Conservation (phyloP, 2,888 invertebrate genomes). For the Cosmia trapezina region DNA sequence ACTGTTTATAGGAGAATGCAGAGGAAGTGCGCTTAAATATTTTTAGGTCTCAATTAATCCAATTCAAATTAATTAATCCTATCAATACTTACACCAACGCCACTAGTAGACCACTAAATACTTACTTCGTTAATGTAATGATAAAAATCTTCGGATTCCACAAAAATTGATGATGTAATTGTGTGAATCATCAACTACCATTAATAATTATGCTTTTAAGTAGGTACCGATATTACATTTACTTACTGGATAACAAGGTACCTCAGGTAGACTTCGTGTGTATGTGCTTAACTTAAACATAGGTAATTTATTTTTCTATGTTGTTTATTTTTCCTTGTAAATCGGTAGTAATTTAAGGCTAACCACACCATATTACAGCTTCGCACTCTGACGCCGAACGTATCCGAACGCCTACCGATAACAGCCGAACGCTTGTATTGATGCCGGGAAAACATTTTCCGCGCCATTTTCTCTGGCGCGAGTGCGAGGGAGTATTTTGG, state of each 20-base stretch:
- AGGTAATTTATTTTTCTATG: not conserved
- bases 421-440: slow-evolving; percentile 80
- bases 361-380: slow-evolving; percentile 79
- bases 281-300: too few species aligned
- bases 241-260: not conserved
- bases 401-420: slow-evolving; percentile 77
- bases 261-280: not conserved
- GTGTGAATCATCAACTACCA: not conserved
- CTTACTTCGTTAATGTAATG: not conserved
- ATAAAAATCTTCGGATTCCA: not conserved
- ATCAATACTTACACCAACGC: not conserved
- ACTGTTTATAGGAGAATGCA: not conserved
- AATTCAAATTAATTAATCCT: not conserved
- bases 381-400: slow-evolving; percentile 76
- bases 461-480: slow-evolving; percentile 85
- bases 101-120: not conserved
- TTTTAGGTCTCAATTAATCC: not conserved
- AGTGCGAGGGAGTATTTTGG: slow-evolving; percentile 77
- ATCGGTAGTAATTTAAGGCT: slow-evolving; percentile 33
- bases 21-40: not conserved
- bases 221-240: not conserved
- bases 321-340: slow-evolving; percentile 3
- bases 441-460: slow-evolving; percentile 87
- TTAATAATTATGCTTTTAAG: not conserved
- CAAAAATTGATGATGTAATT: not conserved